Conservation (phyloP, 2,113 vertebrate species). For the Peromyscus leucopus region DNA sequence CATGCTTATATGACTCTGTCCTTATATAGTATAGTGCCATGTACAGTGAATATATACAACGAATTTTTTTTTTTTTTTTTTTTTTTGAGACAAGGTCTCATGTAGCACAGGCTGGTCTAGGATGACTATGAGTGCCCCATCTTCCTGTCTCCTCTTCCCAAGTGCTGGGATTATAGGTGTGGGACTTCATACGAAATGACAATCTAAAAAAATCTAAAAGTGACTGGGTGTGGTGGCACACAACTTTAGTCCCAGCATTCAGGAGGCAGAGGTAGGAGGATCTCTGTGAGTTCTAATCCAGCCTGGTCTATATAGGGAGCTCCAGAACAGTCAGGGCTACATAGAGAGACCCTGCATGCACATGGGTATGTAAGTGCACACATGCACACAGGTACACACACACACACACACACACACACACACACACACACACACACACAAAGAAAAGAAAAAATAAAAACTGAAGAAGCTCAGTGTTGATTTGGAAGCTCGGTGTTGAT, state of each 20-base stretch:
- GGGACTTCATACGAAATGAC: neutral
- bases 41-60: neutral
- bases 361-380: no score
- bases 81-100: neutral
- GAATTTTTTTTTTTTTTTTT: neutral
- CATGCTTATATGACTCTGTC: neutral
- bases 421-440: neutral
- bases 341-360: neutral
- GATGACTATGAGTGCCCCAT: neutral
- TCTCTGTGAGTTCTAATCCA: neutral
- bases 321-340: neutral
- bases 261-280: neutral
- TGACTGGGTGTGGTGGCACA: neutral
- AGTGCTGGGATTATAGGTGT: neutral
- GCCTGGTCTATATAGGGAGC: neutral
- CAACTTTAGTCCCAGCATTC: neutral
- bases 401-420: neutral
- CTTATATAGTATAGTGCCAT: neutral
- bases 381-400: accelerated
- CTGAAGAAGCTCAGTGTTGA: neutral
- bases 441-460: neutral
- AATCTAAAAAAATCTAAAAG: neutral
- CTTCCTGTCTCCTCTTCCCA: neutral
- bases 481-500: neutral
- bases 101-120: neutral